Base-by-base conservation (phyloP, 1,140 invertebrate species). In the Coptotermes formosanus region DNA sequence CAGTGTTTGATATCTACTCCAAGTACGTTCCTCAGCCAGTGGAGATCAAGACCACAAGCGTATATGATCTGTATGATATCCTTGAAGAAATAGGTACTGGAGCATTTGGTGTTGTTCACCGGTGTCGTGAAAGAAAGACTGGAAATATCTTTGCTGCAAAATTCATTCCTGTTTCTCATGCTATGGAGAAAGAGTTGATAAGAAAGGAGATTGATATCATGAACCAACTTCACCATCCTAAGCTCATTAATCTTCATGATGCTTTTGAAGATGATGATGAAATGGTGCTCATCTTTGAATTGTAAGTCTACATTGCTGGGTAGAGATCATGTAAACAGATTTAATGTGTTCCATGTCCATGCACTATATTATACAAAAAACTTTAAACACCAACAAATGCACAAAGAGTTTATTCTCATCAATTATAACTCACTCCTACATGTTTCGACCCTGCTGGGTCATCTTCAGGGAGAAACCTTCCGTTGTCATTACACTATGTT, bases 211-310 rank as follows among this genome's bases (percentile, higher is more conserved):
- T 99, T 88, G 98, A 99, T 89, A 98, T 99, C 83, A 99, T 99
- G 98, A 99, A 99, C 91, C 97, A 99, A 89, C 91, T 99, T 3
- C 98, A 99, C 91, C 99, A 99, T 93, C 96, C 96, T 82, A 99
- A 99, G 91, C 92, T 99, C 43, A 99, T 99, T 88, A 99, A 99
- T 89, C 92, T 99, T 0, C 98, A 99, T 89, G 99, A 99, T 91
- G 99, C 99, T 0, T 99, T 99, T 91, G 99, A 99, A 91, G 98
- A 99, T 90, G 98, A 99, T 87, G 97, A 99, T 88, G 99, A 99
- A 93, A 99, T 99, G 98, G 97, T 99, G 45, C 94, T 99, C 8
- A 99, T 99, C 87, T 97, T 99, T 88, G 99, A 99, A 93, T 99
- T 99, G 97, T 98, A 93, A 95, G 97, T 94, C 86, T 86, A 12